Evolutionary conservation across 2,113 vertebrate species (phyloP), one percentile per base, ranked within the genome.

Genomic region (Tragulus kanchil): DNA sequence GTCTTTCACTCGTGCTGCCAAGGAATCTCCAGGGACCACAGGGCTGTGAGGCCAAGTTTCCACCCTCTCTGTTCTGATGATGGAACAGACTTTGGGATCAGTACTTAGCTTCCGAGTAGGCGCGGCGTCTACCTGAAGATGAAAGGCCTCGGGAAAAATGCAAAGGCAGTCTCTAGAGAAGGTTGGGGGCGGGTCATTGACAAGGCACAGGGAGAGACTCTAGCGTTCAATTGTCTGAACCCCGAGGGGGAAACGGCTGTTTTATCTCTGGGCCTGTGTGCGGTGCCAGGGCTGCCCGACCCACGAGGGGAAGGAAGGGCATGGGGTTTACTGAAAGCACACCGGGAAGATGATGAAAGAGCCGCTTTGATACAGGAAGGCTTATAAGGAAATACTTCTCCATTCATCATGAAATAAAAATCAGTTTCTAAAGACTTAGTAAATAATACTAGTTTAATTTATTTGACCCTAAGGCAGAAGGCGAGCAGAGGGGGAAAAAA

Each of bases 391-490:
- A 79, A 31, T 13, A 0, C 23, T 26, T 59, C 77, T 59, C 65
- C 12, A 26, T 58, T 69, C 62, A 16, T 58, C 31, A 2, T 6
- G 6, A 90, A 86, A 50, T 71, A 4, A 73, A 59, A 79, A 59
- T 15, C 58, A 9, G 58, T 54, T 54, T 56, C 73, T 83, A 48
- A 89, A 83, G 48, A 64, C 75, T 95, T 17, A 16, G 89, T 79
- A 61, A 85, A 82, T 31, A 71, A 75, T 23, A 52, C 65, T 36
- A 23, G 2, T 61, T 50, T 77, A 77, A 88, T 95, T 82, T 85
- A 82, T 93, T 56, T 67, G 96, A 83, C 64, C 62, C 62, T 15
- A 8, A 25, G 45, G 79, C 25, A 83, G 96, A 95, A 82, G 59
- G 77, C 97, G n/a, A 19, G 96, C 89, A 13, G 77, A 56, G 11